A percentile compares a stretch with the other conserved stretches of the same genome.
Conservation (phyloP, 2,113 vertebrate species). For the Actenoides hombroni region DNA sequence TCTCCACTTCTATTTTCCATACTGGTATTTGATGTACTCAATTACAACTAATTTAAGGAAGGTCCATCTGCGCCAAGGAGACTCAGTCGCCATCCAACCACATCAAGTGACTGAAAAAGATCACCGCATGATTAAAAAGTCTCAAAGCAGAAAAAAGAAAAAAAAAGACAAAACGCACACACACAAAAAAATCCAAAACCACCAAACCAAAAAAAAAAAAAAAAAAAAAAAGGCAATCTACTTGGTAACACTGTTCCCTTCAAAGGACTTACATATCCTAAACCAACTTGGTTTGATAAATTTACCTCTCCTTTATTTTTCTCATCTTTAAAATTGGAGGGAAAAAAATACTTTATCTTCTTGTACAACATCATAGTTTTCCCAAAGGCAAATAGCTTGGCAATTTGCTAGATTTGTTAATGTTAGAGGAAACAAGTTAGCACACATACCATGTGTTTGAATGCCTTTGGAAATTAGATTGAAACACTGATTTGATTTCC, state of each 20-base stretch:
- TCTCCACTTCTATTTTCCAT: not conserved
- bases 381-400: slow-evolving; percentile 64
- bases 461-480: slow-evolving; percentile 75
- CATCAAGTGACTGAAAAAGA: not conserved
- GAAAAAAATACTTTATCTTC: slow-evolving; percentile 65
- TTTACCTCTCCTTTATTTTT: slow-evolving; percentile 50
- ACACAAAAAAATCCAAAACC: not conserved
- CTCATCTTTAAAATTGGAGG: slow-evolving; percentile 57
- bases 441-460: slow-evolving; percentile 70
- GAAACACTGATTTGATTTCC: slow-evolving; percentile 70
- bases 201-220: no score
- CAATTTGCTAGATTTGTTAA: slow-evolving; percentile 72
- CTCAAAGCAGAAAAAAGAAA: not conserved
- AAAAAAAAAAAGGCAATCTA: not conserved
- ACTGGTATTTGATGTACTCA: not conserved
- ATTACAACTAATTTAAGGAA: not conserved
- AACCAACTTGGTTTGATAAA: not conserved
- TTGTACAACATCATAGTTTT: slow-evolving; percentile 63
- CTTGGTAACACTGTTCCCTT: not conserved
- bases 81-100: not conserved
- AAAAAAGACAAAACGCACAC: not conserved
- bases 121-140: not conserved
- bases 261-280: not conserved
- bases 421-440: slow-evolving; percentile 76
- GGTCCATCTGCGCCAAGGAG: not conserved